These are phyloP conservation scores for Hyperoplus immaculatus DNA, from an alignment of 2,797 vertebrate species.

Conservation along the genomic window DNA sequence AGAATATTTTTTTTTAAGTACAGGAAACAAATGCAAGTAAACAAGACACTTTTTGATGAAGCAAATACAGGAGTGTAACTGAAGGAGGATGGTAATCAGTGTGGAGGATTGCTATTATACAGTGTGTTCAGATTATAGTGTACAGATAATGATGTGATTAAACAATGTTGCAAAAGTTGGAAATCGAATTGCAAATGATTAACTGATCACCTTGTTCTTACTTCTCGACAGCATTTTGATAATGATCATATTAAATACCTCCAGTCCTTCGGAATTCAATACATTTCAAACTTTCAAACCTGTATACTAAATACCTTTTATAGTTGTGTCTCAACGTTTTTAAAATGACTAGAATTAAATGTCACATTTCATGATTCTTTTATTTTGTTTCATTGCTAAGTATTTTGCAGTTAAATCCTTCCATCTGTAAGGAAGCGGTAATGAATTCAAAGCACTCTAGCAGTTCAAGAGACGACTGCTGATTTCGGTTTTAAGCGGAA, in stretches of 20 bases:
- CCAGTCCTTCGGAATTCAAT: neutral
- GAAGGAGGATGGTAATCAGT: constrained; percentile 10
- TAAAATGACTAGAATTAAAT: neutral
- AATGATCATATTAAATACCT: neutral
- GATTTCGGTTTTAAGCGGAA: constrained; percentile 37
- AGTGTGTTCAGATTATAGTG: constrained; percentile 1
- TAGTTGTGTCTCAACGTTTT: neutral
- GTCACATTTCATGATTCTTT: neutral
- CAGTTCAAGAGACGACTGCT: constrained; percentile 13
- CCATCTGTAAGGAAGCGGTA: constrained; percentile 19
- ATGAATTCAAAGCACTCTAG: constrained; percentile 30
- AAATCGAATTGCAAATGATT: neutral
- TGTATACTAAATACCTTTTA: neutral
- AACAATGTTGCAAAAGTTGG: constrained; percentile 16
- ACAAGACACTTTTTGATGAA: constrained; percentile 15
- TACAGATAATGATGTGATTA: constrained; percentile 21
- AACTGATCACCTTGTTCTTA: neutral
- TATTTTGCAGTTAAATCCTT: constrained; percentile 8
- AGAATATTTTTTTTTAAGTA: constrained; percentile 11
- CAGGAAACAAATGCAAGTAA: constrained; percentile 19
- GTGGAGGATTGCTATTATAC: constrained; percentile 5
- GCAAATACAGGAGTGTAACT: neutral
- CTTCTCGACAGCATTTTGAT: neutral
- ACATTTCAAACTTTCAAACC: neutral
- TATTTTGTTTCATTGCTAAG: neutral